Evolutionary conservation across 92 coral and sea anemone species (phyloP).

Genomic region (Ricordea florida): DNA sequence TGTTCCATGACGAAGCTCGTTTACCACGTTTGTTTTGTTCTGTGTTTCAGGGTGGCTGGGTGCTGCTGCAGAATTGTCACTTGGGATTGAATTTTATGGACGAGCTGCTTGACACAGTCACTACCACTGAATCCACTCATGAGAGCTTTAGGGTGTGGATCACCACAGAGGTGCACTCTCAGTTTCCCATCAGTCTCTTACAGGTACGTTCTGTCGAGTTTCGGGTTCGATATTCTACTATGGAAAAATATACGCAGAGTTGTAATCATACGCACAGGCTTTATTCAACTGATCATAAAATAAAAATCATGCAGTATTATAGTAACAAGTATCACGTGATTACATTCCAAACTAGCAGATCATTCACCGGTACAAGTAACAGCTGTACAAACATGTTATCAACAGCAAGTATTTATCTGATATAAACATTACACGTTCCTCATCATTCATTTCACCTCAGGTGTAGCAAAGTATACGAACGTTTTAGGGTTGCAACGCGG

Average conservation of each 20-base stretch:
- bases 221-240: background rate
- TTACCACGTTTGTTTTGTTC: background rate
- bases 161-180: constrained; percentile 85
- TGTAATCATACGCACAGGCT: too few species aligned
- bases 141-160: constrained; percentile 81
- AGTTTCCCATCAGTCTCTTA: constrained; percentile 89
- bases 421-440: too few species aligned
- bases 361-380: background rate
- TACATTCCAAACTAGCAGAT: background rate
- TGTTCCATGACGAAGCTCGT: too few species aligned
- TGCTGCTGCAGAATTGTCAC: constrained; percentile 86
- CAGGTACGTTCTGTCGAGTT: constrained; percentile 49
- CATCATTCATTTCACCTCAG: too few species aligned
- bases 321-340: too few species aligned
- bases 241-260: too few species aligned
- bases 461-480: too few species aligned
- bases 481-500: too few species aligned
- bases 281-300: too few species aligned
- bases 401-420: too few species aligned
- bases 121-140: constrained; percentile 72
- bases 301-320: too few species aligned
- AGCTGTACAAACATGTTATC: too few species aligned
- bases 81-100: constrained; percentile 90
- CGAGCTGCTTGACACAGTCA: constrained; percentile 84
- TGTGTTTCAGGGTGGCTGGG: constrained; percentile 90